These are phyloP conservation scores for Simalia tracyae DNA, from an alignment of 2,797 vertebrate genomes.

Conservation along the genomic window DNA sequence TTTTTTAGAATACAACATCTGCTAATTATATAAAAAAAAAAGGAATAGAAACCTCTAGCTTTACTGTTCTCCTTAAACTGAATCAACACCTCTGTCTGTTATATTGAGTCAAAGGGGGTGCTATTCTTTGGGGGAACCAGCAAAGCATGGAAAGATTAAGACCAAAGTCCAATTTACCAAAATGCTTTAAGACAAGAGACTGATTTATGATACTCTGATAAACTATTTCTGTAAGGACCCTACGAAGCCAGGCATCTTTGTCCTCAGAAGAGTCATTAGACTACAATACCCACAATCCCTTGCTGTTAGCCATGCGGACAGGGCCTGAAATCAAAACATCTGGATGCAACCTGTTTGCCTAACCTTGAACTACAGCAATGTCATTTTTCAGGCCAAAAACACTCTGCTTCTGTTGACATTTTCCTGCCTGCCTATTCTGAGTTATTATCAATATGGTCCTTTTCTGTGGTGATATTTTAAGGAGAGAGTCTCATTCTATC, in stretches of 20 bases:
- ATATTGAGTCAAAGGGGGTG: no score
- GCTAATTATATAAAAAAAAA: no score
- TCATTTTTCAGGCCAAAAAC: background rate
- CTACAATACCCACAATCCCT: background rate
- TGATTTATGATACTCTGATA: background rate
- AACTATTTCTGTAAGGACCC: background rate
- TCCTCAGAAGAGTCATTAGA: background rate
- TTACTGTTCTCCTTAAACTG: background rate
- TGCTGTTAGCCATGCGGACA: background rate
- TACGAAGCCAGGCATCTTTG: background rate
- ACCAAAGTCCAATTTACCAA: background rate
- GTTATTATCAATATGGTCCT: background rate
- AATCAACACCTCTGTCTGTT: background rate
- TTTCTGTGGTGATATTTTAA: background rate
- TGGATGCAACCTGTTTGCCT: background rate
- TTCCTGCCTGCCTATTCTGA: background rate
- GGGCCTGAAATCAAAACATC: background rate
- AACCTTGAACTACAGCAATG: background rate
- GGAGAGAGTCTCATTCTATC: background rate
- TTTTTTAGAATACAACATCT: no score
- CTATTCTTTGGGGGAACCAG: no score
- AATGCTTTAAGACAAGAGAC: background rate
- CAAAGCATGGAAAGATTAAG: no score
- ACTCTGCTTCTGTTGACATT: background rate
- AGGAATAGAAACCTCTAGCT: no score